A percentile compares a stretch with the other conserved stretches of the same genome.
These are phyloP conservation scores for Galago senegalensis DNA, from an alignment of 2,797 vertebrate genomes.

Conservation along the genomic window DNA sequence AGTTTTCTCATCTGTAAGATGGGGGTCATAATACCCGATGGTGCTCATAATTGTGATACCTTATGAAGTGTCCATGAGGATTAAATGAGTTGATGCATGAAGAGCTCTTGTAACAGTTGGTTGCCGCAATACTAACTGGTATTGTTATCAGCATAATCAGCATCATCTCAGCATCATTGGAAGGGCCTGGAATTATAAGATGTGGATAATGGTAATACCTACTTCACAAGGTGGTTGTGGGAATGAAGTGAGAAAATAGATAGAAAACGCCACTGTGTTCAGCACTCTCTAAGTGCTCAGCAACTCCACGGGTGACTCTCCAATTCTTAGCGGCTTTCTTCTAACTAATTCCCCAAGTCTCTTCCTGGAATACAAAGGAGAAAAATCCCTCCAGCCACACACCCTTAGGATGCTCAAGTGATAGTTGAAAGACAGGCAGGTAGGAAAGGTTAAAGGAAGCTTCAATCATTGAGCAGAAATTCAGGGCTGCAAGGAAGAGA, in stretches of 20 bases:
- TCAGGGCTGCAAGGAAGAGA: neutral
- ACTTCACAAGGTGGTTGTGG: neutral
- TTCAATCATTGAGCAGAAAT: neutral
- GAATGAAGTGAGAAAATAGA: neutral
- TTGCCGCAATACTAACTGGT: neutral
- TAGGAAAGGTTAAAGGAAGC: neutral
- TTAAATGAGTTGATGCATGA: neutral
- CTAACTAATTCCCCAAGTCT: neutral
- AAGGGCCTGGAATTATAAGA: neutral
- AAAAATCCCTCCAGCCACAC: neutral
- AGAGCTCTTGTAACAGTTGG: neutral
- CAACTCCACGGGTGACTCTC: accelerated
- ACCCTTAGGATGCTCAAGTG: no score
- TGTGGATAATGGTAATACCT: neutral
- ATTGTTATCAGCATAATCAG: neutral
- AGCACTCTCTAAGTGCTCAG: neutral
- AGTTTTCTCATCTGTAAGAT: neutral
- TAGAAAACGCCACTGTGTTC: neutral
- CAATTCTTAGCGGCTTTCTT: neutral
- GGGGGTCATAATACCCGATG: neutral
- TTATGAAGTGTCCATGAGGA: neutral
- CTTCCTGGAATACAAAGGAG: neutral
- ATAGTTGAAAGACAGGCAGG: neutral
- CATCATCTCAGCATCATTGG: neutral
- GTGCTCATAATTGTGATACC: neutral